Evolutionary conservation across 2,113 vertebrate genomes (phyloP).

Genomic region (Hemiscyllium ocellatum): DNA sequence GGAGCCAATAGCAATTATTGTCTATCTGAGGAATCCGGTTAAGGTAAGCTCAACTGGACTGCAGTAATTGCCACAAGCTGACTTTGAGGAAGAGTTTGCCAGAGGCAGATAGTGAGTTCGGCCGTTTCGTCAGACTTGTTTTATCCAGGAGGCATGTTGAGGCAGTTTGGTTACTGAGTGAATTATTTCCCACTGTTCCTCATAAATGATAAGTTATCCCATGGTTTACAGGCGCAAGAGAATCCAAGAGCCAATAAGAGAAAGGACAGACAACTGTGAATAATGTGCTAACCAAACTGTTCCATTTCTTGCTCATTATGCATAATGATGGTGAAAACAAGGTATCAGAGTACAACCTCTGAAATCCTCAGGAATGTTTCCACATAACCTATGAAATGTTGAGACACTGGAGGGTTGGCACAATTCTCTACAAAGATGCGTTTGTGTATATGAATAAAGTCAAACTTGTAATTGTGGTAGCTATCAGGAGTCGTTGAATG

Average conservation of each 20-base stretch:
- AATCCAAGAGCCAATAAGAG: too few relatives aligned
- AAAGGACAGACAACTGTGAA: not conserved
- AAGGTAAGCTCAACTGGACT: not conserved
- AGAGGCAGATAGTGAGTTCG: not conserved
- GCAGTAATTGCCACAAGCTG: not conserved
- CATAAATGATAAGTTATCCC: not conserved
- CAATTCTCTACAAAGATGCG: not conserved
- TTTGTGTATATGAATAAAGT: not conserved
- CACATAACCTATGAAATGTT: too few relatives aligned
- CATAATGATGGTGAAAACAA: not conserved
- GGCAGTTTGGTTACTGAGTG: not conserved
- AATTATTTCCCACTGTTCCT: not conserved
- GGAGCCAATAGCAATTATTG: too few relatives aligned
- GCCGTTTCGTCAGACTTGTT: not conserved
- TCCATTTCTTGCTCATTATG: not conserved
- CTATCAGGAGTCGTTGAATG: not conserved
- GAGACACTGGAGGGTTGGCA: not conserved
- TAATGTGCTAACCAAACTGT: not conserved
- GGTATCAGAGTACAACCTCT: too few relatives aligned
- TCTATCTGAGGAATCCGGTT: too few relatives aligned
- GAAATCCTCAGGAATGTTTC: too few relatives aligned
- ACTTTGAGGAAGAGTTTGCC: not conserved
- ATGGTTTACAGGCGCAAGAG: too few relatives aligned
- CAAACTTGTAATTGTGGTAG: not conserved
- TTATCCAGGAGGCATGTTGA: not conserved